These are phyloP conservation scores for Naja naja DNA, from an alignment of 2,113 vertebrate species.

Conservation along the genomic window DNA sequence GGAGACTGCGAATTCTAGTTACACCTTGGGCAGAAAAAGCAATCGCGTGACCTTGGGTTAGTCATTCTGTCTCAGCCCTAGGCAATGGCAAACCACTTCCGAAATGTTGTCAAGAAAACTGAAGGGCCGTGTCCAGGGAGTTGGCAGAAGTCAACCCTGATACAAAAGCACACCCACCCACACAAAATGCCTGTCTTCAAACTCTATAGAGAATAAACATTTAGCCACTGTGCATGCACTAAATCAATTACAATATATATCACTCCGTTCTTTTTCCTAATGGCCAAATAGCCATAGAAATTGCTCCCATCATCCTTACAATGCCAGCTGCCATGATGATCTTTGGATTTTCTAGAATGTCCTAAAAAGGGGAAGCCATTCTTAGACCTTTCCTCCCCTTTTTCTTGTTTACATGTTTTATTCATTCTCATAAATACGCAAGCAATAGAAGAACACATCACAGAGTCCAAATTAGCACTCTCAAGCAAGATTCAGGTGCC, in stretches of 20 bases:
- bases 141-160: background rate
- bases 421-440: background rate
- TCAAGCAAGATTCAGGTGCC: background rate
- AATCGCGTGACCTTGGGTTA: background rate
- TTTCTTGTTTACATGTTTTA: background rate
- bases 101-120: background rate
- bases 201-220: background rate
- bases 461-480: background rate
- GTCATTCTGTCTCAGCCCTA: background rate
- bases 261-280: background rate
- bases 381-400: accelerated
- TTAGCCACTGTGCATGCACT: background rate
- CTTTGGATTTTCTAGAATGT: background rate
- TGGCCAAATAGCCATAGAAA: background rate
- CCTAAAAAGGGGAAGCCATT: accelerated
- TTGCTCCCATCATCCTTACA: background rate
- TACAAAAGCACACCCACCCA: background rate
- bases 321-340: background rate
- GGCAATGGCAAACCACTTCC: background rate
- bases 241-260: background rate
- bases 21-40: background rate
- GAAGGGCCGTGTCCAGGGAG: background rate
- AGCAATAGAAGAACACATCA: background rate
- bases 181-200: background rate
- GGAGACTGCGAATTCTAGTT: background rate